Percentiles rank a stretch among this genome's conserved stretches.
phyloP scores from a whole-genome alignment of 1,140 invertebrate genomes.

The Drosophila auraria region DNA sequence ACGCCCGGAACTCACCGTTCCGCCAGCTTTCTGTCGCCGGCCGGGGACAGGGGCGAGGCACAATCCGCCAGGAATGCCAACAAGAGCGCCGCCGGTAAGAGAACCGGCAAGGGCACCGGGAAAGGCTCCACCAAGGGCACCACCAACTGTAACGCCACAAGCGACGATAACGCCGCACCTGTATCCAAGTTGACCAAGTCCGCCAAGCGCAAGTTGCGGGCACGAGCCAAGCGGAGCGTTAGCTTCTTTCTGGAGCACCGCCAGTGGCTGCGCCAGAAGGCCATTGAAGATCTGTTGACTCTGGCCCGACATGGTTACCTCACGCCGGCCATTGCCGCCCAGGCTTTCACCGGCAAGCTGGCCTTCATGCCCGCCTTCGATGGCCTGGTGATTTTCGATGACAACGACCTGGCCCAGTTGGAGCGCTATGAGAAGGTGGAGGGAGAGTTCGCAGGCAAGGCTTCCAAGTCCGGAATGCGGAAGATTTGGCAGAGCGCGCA shows the following conservation, averaged over 20 bases:
- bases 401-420: constrained; percentile 18
- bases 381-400: constrained; percentile 15
- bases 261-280: constrained; percentile 46
- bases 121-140: neutral
- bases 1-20: too few relatives aligned
- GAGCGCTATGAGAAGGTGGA: neutral
- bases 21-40: neutral
- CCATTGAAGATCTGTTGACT: constrained; percentile 37
- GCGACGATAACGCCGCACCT: neutral
- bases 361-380: constrained; percentile 48
- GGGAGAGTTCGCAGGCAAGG: neutral
- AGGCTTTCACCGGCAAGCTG: constrained; percentile 35
- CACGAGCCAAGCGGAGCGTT: constrained; percentile 91
- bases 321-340: neutral
- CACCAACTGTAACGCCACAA: constrained; percentile 86
- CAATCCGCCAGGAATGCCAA: too few relatives aligned
- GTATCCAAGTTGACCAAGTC: constrained; percentile 32
- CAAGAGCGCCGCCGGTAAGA: neutral
- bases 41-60: too few relatives aligned
- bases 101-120: neutral
- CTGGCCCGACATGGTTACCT: constrained; percentile 29
- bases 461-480: neutral
- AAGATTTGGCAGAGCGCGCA: neutral
- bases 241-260: constrained; percentile 73
- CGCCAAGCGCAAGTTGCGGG: constrained; percentile 26